phyloP scores from a whole-genome alignment of 1,140 invertebrate genomes.

The Caenorhabditis tropicalis region DNA sequence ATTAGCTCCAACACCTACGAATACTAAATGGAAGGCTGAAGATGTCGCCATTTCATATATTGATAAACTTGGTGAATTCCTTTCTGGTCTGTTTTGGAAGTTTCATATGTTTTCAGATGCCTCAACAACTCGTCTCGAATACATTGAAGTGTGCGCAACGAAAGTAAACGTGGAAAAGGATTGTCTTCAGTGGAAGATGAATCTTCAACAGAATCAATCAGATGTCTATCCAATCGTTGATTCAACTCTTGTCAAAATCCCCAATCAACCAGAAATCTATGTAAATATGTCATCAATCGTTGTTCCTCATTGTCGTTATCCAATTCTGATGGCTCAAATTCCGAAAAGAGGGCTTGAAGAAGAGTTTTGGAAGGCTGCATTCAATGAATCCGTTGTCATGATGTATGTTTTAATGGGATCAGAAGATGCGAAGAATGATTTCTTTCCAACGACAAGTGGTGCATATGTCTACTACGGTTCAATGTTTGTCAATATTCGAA shows the following conservation, averaged over 20 bases:
- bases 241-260: not conserved
- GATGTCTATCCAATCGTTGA: not conserved
- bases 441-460: not conserved
- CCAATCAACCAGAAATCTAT: not conserved
- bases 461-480: not conserved
- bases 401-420: slow-evolving; percentile 17
- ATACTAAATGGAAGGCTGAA: not conserved
- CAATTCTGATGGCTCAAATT: slow-evolving; percentile 15
- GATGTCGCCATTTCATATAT: not conserved
- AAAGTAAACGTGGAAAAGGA: not conserved
- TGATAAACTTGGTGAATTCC: not conserved
- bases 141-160: not conserved
- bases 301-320: slow-evolving; percentile 27
- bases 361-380: slow-evolving; percentile 21
- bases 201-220: slow-evolving; percentile 3
- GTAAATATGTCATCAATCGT: not conserved
- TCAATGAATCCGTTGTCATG: slow-evolving; percentile 13
- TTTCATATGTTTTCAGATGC: too few relatives aligned
- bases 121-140: not conserved
- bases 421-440: slow-evolving; percentile 32
- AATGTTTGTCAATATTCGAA: slow-evolving; percentile 28
- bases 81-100: too few relatives aligned
- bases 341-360: slow-evolving; percentile 32
- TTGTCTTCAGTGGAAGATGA: slow-evolving; percentile 3
- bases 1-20: not conserved